Conservation (phyloP, 2,797 vertebrate genomes). For the Lycodopsis pacificus region DNA sequence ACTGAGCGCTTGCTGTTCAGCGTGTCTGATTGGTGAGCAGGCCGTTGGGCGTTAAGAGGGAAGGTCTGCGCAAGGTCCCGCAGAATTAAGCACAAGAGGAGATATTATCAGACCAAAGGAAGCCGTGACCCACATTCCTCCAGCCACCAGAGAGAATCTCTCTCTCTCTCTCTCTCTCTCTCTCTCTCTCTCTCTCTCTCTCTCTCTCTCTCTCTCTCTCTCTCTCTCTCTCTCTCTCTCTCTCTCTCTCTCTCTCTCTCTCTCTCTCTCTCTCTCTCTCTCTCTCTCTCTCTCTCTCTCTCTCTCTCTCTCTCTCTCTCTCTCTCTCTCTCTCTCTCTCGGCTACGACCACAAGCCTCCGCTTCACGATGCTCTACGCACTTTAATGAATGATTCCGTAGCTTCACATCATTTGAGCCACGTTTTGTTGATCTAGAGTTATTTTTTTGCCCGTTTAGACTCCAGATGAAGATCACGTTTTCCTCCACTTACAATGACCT, state of each 20-base stretch:
- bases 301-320: no score
- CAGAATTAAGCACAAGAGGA: conserved; percentile 57
- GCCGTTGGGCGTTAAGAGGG: conserved; percentile 20
- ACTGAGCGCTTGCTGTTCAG: conserved; percentile 9
- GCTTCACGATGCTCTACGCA: no score
- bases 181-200: no score
- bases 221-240: no score
- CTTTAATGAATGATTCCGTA: no score
- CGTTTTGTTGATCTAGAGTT: background rate
- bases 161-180: no score
- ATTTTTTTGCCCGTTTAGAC: background rate
- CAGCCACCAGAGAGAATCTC: conserved; percentile 38
- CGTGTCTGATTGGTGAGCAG: conserved; percentile 36
- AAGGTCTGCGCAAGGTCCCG: conserved; percentile 41
- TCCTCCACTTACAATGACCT: background rate
- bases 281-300: no score
- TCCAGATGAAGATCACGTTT: background rate
- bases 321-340: no score
- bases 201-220: no score
- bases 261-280: no score
- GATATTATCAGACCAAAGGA: conserved; percentile 53
- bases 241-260: no score
- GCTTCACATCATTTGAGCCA: background rate
- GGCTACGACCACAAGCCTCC: no score
- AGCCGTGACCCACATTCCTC: conserved; percentile 61